Conservation (phyloP, 2,888 invertebrate species). For the Drosophila helvetica region DNA sequence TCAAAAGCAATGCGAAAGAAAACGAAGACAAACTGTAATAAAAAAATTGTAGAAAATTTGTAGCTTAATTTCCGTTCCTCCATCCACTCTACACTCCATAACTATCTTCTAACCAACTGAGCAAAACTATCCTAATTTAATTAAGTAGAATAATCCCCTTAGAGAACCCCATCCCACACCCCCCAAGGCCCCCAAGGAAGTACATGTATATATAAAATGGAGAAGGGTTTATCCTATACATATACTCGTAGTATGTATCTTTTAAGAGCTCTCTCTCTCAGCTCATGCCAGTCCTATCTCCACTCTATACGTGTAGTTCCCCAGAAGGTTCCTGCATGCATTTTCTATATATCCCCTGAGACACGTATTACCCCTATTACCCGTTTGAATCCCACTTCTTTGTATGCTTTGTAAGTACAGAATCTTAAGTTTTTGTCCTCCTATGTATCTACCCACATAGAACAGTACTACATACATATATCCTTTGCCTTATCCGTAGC, state of each 20-base stretch:
- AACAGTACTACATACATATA: not conserved
- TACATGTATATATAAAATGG: constrained; percentile 33
- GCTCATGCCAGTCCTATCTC: not conserved
- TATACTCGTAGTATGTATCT: too few relatives aligned
- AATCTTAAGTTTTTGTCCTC: constrained; percentile 50
- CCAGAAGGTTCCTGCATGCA: constrained; percentile 46
- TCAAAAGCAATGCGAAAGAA: constrained; percentile 37
- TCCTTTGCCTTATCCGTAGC: constrained; percentile 17
- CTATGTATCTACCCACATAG: constrained; percentile 48
- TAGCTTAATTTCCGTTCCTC: constrained; percentile 58
- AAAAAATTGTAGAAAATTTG: constrained; percentile 51
- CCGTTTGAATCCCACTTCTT: constrained; percentile 31
- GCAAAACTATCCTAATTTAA: constrained; percentile 32
- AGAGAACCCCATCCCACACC: not conserved
- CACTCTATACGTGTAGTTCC: constrained; percentile 33
- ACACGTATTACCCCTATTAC: constrained; percentile 21
- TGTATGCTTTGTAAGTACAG: constrained; percentile 76
- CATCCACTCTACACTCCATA: constrained; percentile 28
- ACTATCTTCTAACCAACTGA: constrained; percentile 39
- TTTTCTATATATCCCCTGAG: constrained; percentile 25
- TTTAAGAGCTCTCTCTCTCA: too few relatives aligned
- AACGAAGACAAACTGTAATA: constrained; percentile 36
- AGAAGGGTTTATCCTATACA: constrained; percentile 6
- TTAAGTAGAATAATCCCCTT: not conserved
- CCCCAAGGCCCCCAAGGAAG: constrained; percentile 1